phyloP scores from a whole-genome alignment of 1,140 invertebrate genomes.

The Sycophila sp. region DNA sequence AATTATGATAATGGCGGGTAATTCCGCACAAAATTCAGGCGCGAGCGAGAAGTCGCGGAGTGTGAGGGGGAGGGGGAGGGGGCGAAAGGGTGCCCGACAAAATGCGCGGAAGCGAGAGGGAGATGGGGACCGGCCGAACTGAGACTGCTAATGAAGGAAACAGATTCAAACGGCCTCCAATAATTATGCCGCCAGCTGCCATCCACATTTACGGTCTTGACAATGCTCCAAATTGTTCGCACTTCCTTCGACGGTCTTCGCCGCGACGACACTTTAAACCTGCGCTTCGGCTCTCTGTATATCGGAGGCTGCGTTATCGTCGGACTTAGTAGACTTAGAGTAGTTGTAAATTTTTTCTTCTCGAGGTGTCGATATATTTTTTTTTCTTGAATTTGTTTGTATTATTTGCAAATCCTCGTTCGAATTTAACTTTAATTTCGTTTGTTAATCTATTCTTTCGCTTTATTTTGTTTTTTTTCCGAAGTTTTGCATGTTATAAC shows the following conservation, averaged over 20 bases:
- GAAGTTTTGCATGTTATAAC: too few relatives aligned
- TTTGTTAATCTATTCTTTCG: too few relatives aligned
- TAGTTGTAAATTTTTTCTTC: too few relatives aligned
- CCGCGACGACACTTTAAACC: too few relatives aligned
- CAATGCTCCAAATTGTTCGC: constrained; percentile 67
- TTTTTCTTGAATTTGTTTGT: too few relatives aligned
- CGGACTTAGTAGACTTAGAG: too few relatives aligned
- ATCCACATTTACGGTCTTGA: constrained; percentile 61
- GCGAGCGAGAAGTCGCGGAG: constrained; percentile 36
- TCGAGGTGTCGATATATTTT: too few relatives aligned
- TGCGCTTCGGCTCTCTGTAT: too few relatives aligned
- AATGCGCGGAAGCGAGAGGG: constrained; percentile 43
- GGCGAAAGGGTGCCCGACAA: constrained; percentile 22
- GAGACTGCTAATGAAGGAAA: constrained; percentile 69
- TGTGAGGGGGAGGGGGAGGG: constrained; percentile 7
- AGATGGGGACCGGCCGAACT: constrained; percentile 52
- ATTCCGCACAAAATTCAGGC: constrained; percentile 65
- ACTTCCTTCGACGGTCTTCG: constrained; percentile 65
- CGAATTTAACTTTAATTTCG: too few relatives aligned
- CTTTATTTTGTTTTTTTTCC: too few relatives aligned
- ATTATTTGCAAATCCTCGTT: too few relatives aligned
- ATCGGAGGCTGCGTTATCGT: too few relatives aligned
- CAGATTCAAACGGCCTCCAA: constrained; percentile 68
- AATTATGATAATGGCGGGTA: constrained; percentile 67
- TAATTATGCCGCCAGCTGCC: constrained; percentile 62